These are phyloP conservation scores for Erebia palarica DNA, from an alignment of 2,888 invertebrate species.

Conservation along the genomic window DNA sequence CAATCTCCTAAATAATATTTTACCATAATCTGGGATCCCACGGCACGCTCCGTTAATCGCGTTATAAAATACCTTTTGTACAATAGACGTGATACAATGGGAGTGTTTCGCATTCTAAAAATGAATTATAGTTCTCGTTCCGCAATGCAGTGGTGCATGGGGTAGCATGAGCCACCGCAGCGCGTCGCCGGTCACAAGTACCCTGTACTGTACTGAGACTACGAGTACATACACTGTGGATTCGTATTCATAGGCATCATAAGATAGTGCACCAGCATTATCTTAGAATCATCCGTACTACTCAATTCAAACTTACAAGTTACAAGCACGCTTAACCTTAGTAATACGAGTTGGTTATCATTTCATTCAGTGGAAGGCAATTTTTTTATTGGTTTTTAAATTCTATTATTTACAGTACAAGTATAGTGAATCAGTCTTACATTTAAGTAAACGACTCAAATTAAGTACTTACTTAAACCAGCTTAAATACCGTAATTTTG, in stretches of 20 bases:
- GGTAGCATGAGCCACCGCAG: slow-evolving; percentile 51
- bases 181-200: slow-evolving; percentile 32
- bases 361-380: no score
- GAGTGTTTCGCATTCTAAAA: slow-evolving; percentile 72
- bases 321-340: no score
- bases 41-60: slow-evolving; percentile 64
- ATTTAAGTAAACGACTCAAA: no score
- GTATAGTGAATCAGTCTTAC: no score
- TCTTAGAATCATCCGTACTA: background rate
- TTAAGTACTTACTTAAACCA: no score
- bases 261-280: slow-evolving; percentile 9
- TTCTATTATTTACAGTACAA: no score
- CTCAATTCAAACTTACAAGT: no score
- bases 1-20: slow-evolving; percentile 32
- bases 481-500: no score
- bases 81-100: slow-evolving; percentile 66
- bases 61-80: slow-evolving; percentile 65
- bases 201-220: slow-evolving; percentile 1
- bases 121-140: slow-evolving; percentile 75
- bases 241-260: slow-evolving; percentile 31
- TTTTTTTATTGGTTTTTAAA: no score
- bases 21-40: slow-evolving; percentile 45
- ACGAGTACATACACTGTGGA: slow-evolving; percentile 8
- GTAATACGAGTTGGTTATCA: no score
- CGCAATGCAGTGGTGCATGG: slow-evolving; percentile 79